phyloP scores from a whole-genome alignment of 2,113 vertebrate genomes.

The Rhadina sibilatrix region DNA sequence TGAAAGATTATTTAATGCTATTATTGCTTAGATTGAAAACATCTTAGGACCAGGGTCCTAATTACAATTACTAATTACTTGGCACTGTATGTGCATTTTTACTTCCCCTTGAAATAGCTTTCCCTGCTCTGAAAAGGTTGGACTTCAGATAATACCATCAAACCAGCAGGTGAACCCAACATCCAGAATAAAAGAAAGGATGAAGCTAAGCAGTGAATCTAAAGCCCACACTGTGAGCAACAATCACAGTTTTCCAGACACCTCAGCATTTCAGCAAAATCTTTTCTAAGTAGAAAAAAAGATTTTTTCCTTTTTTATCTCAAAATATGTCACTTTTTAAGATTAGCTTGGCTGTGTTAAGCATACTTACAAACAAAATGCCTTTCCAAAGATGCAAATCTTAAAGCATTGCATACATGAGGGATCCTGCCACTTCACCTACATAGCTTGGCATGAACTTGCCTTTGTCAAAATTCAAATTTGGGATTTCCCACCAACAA shows the following conservation, averaged over 20 bases:
- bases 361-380: neutral
- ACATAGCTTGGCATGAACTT: neutral
- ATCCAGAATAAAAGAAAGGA: neutral
- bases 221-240: neutral
- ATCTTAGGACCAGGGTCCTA: neutral
- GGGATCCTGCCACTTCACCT: neutral
- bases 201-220: neutral
- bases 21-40: neutral
- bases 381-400: neutral
- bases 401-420: neutral
- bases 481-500: neutral
- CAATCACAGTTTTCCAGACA: conserved; percentile 21
- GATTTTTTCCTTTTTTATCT: neutral
- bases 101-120: neutral
- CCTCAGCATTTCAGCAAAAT: neutral
- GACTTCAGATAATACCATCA: neutral
- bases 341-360: neutral
- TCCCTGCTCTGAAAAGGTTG: neutral
- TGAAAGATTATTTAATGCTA: neutral
- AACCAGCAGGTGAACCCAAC: neutral
- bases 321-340: neutral
- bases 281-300: neutral
- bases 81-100: neutral
- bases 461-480: neutral
- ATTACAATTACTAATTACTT: conserved; percentile 14